Evolutionary conservation across 2,113 vertebrate species (phyloP).

Genomic region (Sinocyclocheilus anophthalmus): DNA sequence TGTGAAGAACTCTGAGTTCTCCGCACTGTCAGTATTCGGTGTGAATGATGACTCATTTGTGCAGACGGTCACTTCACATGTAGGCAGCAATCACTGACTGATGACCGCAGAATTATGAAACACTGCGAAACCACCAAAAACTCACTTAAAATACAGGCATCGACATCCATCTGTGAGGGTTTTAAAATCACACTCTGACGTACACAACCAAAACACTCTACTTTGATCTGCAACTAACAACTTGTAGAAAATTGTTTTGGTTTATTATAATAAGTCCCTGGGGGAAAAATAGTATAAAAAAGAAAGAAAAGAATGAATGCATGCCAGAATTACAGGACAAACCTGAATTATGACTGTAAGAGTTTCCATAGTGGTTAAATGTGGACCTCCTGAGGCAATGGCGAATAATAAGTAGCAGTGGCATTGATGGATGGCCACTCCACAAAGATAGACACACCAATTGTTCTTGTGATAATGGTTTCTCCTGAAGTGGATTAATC

Average conservation of each 20-base stretch:
- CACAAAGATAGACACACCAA: slow-evolving; percentile 61
- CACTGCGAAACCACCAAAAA: slow-evolving; percentile 20
- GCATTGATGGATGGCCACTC: slow-evolving; percentile 61
- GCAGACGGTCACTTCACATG: slow-evolving; percentile 43
- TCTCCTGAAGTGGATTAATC: slow-evolving; percentile 64
- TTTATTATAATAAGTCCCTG: neutral
- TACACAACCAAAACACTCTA: neutral
- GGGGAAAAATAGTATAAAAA: no score
- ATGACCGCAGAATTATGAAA: slow-evolving; percentile 30
- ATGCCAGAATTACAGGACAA: neutral
- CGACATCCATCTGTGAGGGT: neutral
- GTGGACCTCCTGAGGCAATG: slow-evolving; percentile 42
- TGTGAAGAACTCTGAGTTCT: slow-evolving; percentile 40
- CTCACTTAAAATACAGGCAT: slow-evolving; percentile 9
- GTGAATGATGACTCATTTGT: slow-evolving; percentile 50
- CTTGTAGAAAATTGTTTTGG: neutral
- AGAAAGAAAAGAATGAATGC: neutral
- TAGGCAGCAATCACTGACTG: slow-evolving; percentile 51
- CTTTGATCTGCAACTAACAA: neutral
- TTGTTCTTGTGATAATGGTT: slow-evolving; percentile 67
- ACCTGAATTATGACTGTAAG: slow-evolving; percentile 22
- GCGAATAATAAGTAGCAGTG: slow-evolving; percentile 55
- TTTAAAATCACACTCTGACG: neutral
- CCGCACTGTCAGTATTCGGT: slow-evolving; percentile 16
- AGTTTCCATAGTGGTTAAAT: slow-evolving; percentile 46